These are phyloP conservation scores for Tipula confusa DNA, from an alignment of 2,888 invertebrate species.

Conservation along the genomic window DNA sequence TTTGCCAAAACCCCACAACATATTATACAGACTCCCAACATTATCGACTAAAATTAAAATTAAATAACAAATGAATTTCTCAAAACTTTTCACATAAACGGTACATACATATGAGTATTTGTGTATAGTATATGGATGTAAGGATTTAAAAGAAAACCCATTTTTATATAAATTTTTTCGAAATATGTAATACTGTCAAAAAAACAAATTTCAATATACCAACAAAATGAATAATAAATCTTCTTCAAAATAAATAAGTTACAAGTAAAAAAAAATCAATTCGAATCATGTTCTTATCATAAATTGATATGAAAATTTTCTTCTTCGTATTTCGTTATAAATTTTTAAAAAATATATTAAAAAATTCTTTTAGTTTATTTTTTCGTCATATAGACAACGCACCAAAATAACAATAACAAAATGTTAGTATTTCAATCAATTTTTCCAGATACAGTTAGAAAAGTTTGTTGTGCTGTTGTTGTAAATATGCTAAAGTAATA, in stretches of 20 bases:
- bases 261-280: neutral
- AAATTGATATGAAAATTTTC: neutral
- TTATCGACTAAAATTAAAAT: no score
- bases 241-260: neutral
- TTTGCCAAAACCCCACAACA: no score
- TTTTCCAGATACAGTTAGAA: neutral
- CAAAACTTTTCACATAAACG: no score
- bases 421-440: neutral
- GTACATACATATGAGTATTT: no score
- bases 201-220: no score
- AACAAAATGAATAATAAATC: no score
- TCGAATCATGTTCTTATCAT: neutral
- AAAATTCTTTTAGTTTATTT: neutral
- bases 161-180: no score
- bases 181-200: neutral
- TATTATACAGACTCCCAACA: no score
- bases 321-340: neutral
- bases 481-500: neutral
- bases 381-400: neutral
- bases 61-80: no score
- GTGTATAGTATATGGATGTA: no score
- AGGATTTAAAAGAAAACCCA: no score
- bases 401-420: neutral
- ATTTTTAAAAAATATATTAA: neutral
- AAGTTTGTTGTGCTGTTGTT: neutral